Evolutionary conservation across 1,140 invertebrate species (phyloP), one percentile per base, ranked within the genome.

Genomic region (Pseudomyrmex pallidus): DNA sequence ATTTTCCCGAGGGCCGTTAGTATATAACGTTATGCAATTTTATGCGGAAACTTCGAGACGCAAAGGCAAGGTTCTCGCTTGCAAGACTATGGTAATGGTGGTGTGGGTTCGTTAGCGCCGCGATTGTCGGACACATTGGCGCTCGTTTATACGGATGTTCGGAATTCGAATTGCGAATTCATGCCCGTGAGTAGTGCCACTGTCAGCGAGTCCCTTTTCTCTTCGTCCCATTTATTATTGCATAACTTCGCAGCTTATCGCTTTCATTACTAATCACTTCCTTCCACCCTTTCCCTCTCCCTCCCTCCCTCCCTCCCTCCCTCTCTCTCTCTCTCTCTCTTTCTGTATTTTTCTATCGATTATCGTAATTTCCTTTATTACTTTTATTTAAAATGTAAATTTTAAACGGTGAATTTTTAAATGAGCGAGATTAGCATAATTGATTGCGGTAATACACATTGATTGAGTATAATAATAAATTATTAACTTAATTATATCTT

Each of bases 21-120:
- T 44, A 52, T 70, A 80, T 70, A 80, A 80, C 76, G 54, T 80
- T 80, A 80, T 80, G 76, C 76, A 80, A 80, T 80, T 80, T 80
- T 80, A 80, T 80, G 76, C 76, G 76, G 76, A 80, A 80, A 80
- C 76, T 80, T 80, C 15, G 66, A 80, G 76, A 80, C 76, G 76
- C 76, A 80, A 80, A 80, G 76, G 54, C 76, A 54, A 72, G 76
- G 76, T 35, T 35, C 66, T 80, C 76, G 76, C 76, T 80, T 70
- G 76, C 76, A 70, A 80, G 76, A 70, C 66, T 70, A 70, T 80
- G 76, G 44, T 70, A 70, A 80, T 80, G 66, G 64, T 80, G 76
- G 64, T 80, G 76, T 70, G 76, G 66, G 66, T 70, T 80, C 66
- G 76, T 80, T 70, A 80, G 76, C 66, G 76, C 15, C 76, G n/a